Percentiles rank a stretch among this genome's conserved stretches.
Conservation (phyloP, 2,113 vertebrate species). For the Brevimyrus niger region DNA sequence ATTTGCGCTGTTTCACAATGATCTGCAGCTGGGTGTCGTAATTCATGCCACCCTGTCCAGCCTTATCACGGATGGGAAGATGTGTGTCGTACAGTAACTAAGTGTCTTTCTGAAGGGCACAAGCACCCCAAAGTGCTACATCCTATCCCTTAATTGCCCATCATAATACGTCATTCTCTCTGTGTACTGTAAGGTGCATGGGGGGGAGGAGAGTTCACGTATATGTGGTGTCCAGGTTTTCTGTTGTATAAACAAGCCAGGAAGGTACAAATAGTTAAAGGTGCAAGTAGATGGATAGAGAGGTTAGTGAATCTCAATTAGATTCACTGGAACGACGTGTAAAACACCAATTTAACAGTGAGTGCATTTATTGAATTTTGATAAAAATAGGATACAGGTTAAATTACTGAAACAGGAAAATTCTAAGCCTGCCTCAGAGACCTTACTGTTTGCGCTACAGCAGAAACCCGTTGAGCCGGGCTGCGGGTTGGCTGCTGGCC, state of each 20-base stretch:
- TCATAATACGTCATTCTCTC: background rate
- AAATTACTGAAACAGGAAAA: background rate
- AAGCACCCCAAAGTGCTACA: background rate
- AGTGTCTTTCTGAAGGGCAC: background rate
- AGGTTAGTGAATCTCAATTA: background rate
- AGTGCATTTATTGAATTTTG: background rate
- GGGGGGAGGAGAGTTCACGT: background rate
- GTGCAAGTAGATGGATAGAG: background rate
- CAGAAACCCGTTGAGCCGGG: background rate
- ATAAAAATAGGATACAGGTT: background rate
- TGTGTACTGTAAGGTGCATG: background rate
- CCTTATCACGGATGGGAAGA: background rate
- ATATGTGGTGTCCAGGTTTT: background rate
- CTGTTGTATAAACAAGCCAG: background rate
- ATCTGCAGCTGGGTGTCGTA: background rate
- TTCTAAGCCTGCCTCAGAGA: background rate
- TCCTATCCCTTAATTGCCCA: background rate
- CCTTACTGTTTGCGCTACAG: background rate
- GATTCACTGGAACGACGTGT: background rate
- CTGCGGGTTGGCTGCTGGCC: background rate
- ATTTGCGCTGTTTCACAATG: background rate
- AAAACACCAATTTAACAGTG: background rate
- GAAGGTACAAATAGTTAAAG: background rate
- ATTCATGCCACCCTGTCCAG: background rate
- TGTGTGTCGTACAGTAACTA: background rate